These are phyloP conservation scores for Bombus waltoni DNA, from an alignment of 1,140 invertebrate species.

Conservation along the genomic window DNA sequence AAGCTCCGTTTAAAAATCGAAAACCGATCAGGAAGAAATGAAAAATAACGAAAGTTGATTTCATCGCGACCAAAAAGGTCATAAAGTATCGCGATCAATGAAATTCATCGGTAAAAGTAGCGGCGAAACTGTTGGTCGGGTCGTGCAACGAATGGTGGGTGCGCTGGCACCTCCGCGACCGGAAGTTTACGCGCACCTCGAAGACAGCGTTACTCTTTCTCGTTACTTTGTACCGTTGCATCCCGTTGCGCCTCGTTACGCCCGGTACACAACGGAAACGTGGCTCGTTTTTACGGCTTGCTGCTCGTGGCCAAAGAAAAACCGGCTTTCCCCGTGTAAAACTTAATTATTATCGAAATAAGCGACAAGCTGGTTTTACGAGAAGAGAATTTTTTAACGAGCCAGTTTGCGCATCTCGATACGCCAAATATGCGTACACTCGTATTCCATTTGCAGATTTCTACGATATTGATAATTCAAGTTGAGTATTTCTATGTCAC, in stretches of 20 bases:
- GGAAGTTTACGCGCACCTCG: constrained; percentile 4
- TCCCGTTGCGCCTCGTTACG: constrained; percentile 39
- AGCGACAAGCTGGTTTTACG: neutral
- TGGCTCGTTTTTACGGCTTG: constrained; percentile 32
- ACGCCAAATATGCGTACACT: neutral
- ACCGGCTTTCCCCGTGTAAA: neutral
- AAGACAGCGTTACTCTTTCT: constrained; percentile 23
- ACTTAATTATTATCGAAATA: constrained; percentile 23
- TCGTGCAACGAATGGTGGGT: neutral
- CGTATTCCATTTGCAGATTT: neutral
- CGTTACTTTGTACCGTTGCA: constrained; percentile 38
- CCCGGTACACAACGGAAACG: neutral
- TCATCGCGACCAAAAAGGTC: neutral
- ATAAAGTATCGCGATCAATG: neutral
- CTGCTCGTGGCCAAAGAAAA: neutral
- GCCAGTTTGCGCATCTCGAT: neutral
- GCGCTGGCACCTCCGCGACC: neutral
- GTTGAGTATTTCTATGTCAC: neutral
- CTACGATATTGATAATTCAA: neutral
- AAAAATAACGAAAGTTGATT: neutral
- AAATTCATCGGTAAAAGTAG: neutral
- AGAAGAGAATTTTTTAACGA: neutral
- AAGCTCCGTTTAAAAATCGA: neutral
- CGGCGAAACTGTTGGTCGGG: neutral
- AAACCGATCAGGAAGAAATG: neutral